Evolutionary conservation across 2,113 vertebrate genomes (phyloP), one percentile per base, ranked within the genome.

Genomic region (Pyxicephalus adspersus): DNA sequence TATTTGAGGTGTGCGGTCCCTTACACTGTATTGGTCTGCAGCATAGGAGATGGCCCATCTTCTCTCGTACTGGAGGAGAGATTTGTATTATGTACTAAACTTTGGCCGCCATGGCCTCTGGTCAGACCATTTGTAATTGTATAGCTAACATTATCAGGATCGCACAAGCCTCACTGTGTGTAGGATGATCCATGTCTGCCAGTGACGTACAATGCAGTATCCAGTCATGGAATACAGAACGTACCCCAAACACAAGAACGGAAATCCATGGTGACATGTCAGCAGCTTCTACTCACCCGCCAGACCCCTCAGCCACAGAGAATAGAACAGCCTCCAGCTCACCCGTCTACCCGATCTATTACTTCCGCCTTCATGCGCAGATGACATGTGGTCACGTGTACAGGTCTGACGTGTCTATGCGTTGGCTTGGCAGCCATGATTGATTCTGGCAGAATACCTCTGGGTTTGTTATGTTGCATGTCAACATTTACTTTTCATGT

Each of bases 301-400:
- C 70, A 2, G 16, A 2, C 29, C 28, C 26, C 5, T 17, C 25
- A 26, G 9, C 2, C 38, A 15, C 31, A 2, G 57, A 22, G 19
- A 22, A 34, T 3, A 3, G 0, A 16, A n/a, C 45, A 26, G 50
- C 25, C 61, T 23, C 18, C 18, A 8, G 19, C 52, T 9, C 67
- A 64, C 66, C 38, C 38, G 25, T 19, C 57, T 60, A 23, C 77
- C 38, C 58, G 78, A 81, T 73, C 67, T 64, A 16, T 16, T 22
- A 72, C 60, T 81, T 81, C 78, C 78, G 78, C 58, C 67, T 81
- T 34, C 34, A 23, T 29, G 9, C 26, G 26, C 77, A 54, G 58
- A 26, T 81, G 78, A 81, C 67, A 57, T 9, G 23, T n/a, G 25
- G 23, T 64, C 67, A 81, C 52, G 67, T 63, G 58, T 52, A 17